Percentiles rank a stretch among this genome's conserved stretches.
Evolutionary conservation across 2,113 vertebrate genomes (phyloP).

Genomic region (Psettodes erumei): DNA sequence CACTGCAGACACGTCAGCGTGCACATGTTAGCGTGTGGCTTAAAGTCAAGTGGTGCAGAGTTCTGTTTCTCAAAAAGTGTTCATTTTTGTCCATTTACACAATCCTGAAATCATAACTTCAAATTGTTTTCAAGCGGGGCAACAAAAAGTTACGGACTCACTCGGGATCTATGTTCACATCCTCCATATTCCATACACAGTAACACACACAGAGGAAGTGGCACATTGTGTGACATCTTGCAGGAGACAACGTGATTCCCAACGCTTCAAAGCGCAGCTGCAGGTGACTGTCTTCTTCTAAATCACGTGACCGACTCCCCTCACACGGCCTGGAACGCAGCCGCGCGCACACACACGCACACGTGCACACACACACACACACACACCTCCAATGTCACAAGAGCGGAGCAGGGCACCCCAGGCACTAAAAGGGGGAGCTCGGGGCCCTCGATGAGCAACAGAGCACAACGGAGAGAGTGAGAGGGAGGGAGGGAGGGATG

Average conservation of each 20-base stretch:
- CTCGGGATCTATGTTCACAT: not conserved
- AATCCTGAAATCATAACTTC: too few relatives aligned
- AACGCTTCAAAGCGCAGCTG: constrained; percentile 54
- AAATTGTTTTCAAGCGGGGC: too few relatives aligned
- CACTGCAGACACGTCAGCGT: too few relatives aligned
- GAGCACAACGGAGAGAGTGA: constrained; percentile 58
- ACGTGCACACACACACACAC: constrained; percentile 12
- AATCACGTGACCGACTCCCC: constrained; percentile 53
- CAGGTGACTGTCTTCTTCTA: constrained; percentile 60
- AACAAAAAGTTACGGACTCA: constrained; percentile 6
- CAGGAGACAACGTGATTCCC: constrained; percentile 43
- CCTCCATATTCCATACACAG: not conserved
- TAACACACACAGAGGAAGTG: not conserved
- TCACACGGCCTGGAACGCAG: constrained; percentile 56
- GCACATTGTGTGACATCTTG: constrained; percentile 40
- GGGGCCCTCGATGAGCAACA: constrained; percentile 66
- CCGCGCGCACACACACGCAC: not conserved
- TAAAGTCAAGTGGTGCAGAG: too few relatives aligned
- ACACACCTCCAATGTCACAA: constrained; percentile 71
- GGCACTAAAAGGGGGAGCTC: constrained; percentile 64
- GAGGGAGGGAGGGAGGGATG: not conserved
- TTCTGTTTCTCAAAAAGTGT: too few relatives aligned
- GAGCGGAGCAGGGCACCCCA: constrained; percentile 57
- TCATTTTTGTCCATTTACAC: too few relatives aligned
- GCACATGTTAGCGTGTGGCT: too few relatives aligned